Evolutionary conservation across 2,797 vertebrate genomes (phyloP).

Genomic region (Pipistrellus nathusii): DNA sequence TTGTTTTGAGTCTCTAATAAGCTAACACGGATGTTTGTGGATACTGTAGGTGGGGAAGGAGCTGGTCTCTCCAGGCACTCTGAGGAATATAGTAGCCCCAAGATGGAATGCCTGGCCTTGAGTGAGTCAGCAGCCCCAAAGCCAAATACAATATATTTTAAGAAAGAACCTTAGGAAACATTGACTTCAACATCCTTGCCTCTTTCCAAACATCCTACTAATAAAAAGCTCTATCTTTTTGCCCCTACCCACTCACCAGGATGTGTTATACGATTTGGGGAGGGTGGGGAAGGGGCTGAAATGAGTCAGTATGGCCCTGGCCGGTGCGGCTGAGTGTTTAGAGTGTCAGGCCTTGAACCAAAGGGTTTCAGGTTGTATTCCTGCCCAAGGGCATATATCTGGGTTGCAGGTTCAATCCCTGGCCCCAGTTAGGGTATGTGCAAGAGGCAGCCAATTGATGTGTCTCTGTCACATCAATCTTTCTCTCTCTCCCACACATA

Average conservation of each 20-base stretch:
- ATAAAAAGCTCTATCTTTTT: slow-evolving; percentile 56
- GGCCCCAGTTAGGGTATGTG: too few relatives aligned
- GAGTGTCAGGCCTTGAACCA: too few relatives aligned
- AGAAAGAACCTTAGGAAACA: slow-evolving; percentile 62
- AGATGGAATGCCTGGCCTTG: slow-evolving; percentile 21
- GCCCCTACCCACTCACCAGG: not conserved
- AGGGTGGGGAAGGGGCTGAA: not conserved
- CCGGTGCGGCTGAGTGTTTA: too few relatives aligned
- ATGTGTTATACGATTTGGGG: not conserved
- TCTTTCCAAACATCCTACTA: slow-evolving; percentile 70
- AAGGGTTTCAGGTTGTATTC: too few relatives aligned
- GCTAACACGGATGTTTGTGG: slow-evolving; percentile 80
- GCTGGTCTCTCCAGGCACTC: slow-evolving; percentile 30
- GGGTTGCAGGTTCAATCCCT: too few relatives aligned
- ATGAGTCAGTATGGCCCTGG: not conserved
- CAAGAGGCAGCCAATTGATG: too few relatives aligned
- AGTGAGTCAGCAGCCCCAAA: slow-evolving; percentile 56
- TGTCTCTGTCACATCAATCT: too few relatives aligned
- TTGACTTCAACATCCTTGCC: slow-evolving; percentile 50
- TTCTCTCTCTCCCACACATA: too few relatives aligned
- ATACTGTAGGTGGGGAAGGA: slow-evolving; percentile 69
- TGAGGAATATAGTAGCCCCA: slow-evolving; percentile 55
- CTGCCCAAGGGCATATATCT: too few relatives aligned
- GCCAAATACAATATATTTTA: slow-evolving; percentile 70
- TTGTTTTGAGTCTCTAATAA: slow-evolving; percentile 81